Conservation (phyloP, 2,797 vertebrate species). For the Lophotriccus pileatus region DNA sequence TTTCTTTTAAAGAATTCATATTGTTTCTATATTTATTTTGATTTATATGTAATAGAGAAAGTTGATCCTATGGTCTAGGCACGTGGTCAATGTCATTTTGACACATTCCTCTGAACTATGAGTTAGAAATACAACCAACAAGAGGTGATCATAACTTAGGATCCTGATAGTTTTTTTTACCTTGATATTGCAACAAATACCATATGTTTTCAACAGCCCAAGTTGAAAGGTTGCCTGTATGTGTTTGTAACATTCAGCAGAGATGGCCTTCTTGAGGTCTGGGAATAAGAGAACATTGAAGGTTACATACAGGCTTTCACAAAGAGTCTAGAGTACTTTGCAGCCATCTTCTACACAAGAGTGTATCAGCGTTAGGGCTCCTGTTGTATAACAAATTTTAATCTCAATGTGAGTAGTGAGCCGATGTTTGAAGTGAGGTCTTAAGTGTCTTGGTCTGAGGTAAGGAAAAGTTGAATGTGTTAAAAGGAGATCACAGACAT, state of each 20-base stretch:
- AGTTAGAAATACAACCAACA: not conserved
- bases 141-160: not conserved
- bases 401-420: not conserved
- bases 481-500: not conserved
- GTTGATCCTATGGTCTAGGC: not conserved
- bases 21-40: slow-evolving; percentile 13
- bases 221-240: not conserved
- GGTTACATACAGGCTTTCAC: not conserved
- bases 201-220: not conserved
- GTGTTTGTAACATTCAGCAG: slow-evolving; percentile 37
- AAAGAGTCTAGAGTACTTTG: not conserved
- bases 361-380: not conserved
- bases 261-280: not conserved
- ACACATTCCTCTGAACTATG: not conserved
- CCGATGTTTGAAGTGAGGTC: not conserved
- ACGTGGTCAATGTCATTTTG: not conserved
- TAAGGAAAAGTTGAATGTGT: not conserved
- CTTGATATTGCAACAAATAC: not conserved
- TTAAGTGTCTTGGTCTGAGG: not conserved
- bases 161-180: not conserved
- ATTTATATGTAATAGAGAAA: not conserved
- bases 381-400: not conserved
- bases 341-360: not conserved
- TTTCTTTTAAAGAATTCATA: not conserved
- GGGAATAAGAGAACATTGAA: not conserved